Base-by-base conservation (phyloP, 2,888 invertebrate genomes). In the Apodemia duryi region DNA sequence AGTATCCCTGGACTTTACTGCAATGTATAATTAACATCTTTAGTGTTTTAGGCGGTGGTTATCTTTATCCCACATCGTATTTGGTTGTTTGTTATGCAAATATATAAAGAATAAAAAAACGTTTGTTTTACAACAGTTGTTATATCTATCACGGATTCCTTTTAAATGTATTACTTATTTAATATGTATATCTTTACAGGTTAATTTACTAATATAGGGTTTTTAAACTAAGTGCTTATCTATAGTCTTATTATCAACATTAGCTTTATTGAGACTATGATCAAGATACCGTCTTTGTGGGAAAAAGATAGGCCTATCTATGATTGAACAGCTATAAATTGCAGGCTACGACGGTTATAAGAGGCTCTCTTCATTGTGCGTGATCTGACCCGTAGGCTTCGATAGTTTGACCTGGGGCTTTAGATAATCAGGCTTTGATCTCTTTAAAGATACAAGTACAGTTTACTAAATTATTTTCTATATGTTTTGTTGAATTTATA, bases 281-380 rank as follows among this genome's bases (percentile, higher is more conserved):
- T 54, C 54, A 32, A 54, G 54, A 54, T 54, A 54, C 28, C 54
- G 28, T 52, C 28, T 54, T 29, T 54, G 54, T 54, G 54, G 51
- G 64, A 67, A 67, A 66, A 68, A 66, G 72, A 73, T 72, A 73
- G 73, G 72, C 71, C 74, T 74, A 73, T 75, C 73, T 74, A 73
- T 74, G 80, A 81, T 82, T 82, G 81, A 81, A 84, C 82, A 76
- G 75, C 77, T 71, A 73, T 77, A 83, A 82, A 84, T 83, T 84
- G 77, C 74, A 77, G 79, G 74, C 73, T 75, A 66, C 70, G 63
- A 71, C 71, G 74, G 68, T 68, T 78, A 75, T 74, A 71, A 73
- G 73, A 68, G 69, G 65, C 72, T 64, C 65, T 60, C 63, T 54
- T 65, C 64, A 51, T 65, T 69, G 71, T 80, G 78, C 79, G 76